phyloP scores from a whole-genome alignment of 2,888 invertebrate species.

The Meiosimyza decipiens region DNA sequence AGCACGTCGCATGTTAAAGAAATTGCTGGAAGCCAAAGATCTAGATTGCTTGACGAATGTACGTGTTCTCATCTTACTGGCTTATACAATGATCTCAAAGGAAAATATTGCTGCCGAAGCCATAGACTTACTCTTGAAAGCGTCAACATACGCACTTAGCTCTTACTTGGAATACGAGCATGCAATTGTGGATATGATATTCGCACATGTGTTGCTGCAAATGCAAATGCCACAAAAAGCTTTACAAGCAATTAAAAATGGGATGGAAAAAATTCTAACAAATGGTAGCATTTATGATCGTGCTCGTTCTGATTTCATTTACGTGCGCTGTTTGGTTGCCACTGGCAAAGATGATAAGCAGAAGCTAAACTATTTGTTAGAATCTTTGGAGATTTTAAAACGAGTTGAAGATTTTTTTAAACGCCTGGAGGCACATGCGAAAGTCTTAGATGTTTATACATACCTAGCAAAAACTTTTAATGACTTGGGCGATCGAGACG shows the following conservation, averaged over 20 bases:
- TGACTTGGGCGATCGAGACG: conserved; percentile 75
- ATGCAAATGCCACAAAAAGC: conserved; percentile 84
- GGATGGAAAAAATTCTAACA: conserved; percentile 78
- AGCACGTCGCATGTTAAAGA: conserved; percentile 62
- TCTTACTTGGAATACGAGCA: conserved; percentile 83
- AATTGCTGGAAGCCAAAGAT: conserved; percentile 54
- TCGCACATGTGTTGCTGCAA: conserved; percentile 79
- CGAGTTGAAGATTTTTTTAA: conserved; percentile 77
- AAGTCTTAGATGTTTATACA: conserved; percentile 74
- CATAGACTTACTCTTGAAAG: conserved; percentile 74
- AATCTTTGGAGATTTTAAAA: conserved; percentile 70
- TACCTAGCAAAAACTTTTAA: conserved; percentile 77
- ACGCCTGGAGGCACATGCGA: conserved; percentile 80
- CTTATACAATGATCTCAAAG: conserved; percentile 72
- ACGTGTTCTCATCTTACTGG: conserved; percentile 76
- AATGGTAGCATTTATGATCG: conserved; percentile 86
- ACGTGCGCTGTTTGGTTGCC: conserved; percentile 82
- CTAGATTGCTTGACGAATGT: conserved; percentile 69
- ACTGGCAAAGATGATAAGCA: conserved; percentile 63
- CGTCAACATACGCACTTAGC: conserved; percentile 78
- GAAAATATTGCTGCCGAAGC: conserved; percentile 70
- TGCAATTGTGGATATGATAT: conserved; percentile 80
- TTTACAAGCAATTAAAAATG: conserved; percentile 75
- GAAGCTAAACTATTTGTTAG: conserved; percentile 49
- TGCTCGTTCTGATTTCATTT: conserved; percentile 79